These are phyloP conservation scores for Balaeniceps rex DNA, from an alignment of 2,113 vertebrate genomes.

Conservation along the genomic window DNA sequence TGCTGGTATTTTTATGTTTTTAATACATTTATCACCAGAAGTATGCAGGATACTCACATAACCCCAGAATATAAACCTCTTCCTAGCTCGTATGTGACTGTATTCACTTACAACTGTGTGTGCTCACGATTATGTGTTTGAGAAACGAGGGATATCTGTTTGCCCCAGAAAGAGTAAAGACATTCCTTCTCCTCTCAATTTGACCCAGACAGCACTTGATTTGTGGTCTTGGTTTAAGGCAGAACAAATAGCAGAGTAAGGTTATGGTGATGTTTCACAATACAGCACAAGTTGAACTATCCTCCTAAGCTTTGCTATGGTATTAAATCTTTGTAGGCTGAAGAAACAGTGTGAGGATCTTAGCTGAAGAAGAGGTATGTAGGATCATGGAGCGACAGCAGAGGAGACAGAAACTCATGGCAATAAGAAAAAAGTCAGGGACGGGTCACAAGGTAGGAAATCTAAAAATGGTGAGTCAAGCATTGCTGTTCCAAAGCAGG, in stretches of 20 bases:
- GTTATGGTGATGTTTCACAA: neutral
- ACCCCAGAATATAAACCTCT: neutral
- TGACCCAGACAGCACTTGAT: neutral
- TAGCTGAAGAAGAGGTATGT: neutral
- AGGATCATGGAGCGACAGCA: neutral
- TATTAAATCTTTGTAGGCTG: neutral
- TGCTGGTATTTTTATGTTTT: neutral
- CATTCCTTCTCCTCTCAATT: neutral
- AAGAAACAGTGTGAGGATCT: neutral
- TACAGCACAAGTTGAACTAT: accelerated
- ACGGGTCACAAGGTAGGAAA: neutral
- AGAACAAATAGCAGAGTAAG: neutral
- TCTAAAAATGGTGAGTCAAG: neutral
- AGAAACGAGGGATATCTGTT: neutral
- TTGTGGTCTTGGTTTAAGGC: neutral
- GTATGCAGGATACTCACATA: neutral
- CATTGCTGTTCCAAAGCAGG: neutral
- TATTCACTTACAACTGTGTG: accelerated
- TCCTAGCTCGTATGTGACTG: neutral
- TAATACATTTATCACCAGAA: neutral
- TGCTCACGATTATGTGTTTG: neutral
- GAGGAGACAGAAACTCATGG: neutral
- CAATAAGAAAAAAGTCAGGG: neutral
- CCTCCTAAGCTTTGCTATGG: neutral
- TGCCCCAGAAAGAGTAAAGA: neutral